Evolutionary conservation across 2,888 invertebrate species (phyloP).

Genomic region (Zeuzera pyrina): DNA sequence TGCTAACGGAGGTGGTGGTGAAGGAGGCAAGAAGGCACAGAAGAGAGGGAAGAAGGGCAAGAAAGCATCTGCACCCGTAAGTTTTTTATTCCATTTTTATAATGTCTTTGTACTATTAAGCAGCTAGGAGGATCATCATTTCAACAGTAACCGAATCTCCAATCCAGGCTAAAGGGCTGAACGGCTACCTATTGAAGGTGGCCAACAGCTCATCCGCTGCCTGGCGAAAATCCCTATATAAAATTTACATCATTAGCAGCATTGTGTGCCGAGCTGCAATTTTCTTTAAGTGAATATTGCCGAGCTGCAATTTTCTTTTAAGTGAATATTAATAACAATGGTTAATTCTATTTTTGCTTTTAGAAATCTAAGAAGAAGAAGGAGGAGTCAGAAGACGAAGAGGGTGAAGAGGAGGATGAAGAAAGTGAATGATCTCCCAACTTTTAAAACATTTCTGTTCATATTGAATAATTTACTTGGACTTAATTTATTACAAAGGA

Average conservation of each 20-base stretch:
- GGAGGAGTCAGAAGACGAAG: constrained; percentile 77
- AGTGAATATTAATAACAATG: background rate
- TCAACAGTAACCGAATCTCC: too few relatives aligned
- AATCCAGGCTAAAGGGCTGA: too few relatives aligned
- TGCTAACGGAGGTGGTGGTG: constrained; percentile 80
- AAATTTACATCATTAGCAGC: too few relatives aligned
- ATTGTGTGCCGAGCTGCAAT: too few relatives aligned
- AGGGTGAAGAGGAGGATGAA: constrained; percentile 74
- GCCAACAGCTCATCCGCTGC: too few relatives aligned
- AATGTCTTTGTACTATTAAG: background rate
- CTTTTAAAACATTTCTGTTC: constrained; percentile 59
- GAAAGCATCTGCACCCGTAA: constrained; percentile 61
- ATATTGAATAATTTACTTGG: constrained; percentile 71
- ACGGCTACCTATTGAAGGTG: too few relatives aligned
- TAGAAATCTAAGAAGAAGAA: constrained; percentile 73
- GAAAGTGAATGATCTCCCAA: constrained; percentile 76
- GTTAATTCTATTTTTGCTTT: constrained; percentile 13
- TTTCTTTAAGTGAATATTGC: too few relatives aligned
- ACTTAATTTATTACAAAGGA: constrained; percentile 73
- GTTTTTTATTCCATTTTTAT: constrained; percentile 12
- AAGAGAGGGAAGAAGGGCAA: constrained; percentile 73
- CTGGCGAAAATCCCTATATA: too few relatives aligned
- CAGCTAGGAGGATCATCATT: too few relatives aligned
- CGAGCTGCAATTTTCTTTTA: background rate
- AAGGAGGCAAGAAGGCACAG: constrained; percentile 66